Conservation (phyloP, 2,797 vertebrate species). For the Cossypha caffra region DNA sequence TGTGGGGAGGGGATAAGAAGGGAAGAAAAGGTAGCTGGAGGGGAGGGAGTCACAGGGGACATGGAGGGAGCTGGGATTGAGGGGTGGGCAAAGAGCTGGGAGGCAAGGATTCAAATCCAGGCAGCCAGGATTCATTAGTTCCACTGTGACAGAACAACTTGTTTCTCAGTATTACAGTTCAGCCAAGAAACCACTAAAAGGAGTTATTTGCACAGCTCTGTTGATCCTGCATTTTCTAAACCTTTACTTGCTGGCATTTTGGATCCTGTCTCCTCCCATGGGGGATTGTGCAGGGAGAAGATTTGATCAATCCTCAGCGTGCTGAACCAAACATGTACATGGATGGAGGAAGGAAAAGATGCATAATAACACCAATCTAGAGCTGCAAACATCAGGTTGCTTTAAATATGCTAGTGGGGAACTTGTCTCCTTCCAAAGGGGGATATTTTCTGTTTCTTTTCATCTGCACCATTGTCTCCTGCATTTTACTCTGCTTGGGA, state of each 20-base stretch:
- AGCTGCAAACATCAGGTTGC: neutral
- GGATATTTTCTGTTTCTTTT: conserved; percentile 60
- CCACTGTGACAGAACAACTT: neutral
- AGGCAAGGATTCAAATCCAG: neutral
- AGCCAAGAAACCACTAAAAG: neutral
- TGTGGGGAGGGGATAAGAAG: neutral
- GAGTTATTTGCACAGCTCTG: neutral
- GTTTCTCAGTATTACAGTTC: neutral
- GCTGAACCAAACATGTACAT: neutral
- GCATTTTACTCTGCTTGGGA: conserved; percentile 24
- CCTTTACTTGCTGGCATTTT: neutral
- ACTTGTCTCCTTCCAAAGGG: neutral
- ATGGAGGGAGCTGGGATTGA: neutral
- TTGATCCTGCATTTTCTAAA: neutral
- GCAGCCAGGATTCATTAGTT: conserved; percentile 21
- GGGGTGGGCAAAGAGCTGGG: neutral
- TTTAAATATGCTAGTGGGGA: neutral
- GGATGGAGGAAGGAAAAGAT: neutral
- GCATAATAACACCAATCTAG: neutral
- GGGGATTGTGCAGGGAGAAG: neutral
- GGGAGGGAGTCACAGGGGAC: neutral
- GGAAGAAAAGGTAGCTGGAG: neutral
- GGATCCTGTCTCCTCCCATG: neutral
- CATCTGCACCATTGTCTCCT: conserved; percentile 19
- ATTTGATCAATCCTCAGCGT: neutral